Evolutionary conservation across 2,888 invertebrate genomes (phyloP), one percentile per base, ranked within the genome.

Genomic region (Cantharis rufa): DNA sequence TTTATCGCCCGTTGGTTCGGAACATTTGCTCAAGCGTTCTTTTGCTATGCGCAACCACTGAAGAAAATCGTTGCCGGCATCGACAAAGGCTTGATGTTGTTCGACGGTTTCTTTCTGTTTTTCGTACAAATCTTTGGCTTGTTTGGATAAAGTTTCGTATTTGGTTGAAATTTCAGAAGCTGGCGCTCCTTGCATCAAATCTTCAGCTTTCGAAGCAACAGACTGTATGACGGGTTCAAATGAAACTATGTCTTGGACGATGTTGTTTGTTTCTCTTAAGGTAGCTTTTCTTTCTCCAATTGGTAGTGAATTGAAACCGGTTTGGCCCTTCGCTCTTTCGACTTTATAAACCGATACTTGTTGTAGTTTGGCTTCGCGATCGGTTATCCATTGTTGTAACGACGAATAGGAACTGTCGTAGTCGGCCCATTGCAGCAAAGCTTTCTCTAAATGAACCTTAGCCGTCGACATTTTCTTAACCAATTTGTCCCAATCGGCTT

Each of bases 181-280:
- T 2, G 97, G 97, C 73, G 94, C 95, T 78, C 95, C 95, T 89
- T 96, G 96, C 89, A 95, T 95, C 82, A 98, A 90, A 89, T 96
- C 96, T 83, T 96, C 96, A 80, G 97, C 98, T 90, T 98, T 98
- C 72, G 94, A 95, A 74, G 96, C 94, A 62, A 98, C 96, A 64
- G 97, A 97, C 87, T 97, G 97, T 84, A 98, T 97, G 96, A 98
- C 97, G 71, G 98, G 98, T 88, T 98, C 97, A 89, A 98, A 97
- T 72, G 97, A 96, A 81, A 97, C 96, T 86, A 98, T 98, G 89
- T 98, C 98, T 89, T 98, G 97, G 64, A 98, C 96, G 85, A 98
- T 96, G 87, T 96, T 96, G 89, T 96, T 96, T 75, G 97, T 97
- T 89, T 96, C 95, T 82, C 97, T 91, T 68, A 97, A 91, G 84